Base-by-base conservation (phyloP, 2,888 invertebrate genomes). In the Caenorhabditis parvicauda region DNA sequence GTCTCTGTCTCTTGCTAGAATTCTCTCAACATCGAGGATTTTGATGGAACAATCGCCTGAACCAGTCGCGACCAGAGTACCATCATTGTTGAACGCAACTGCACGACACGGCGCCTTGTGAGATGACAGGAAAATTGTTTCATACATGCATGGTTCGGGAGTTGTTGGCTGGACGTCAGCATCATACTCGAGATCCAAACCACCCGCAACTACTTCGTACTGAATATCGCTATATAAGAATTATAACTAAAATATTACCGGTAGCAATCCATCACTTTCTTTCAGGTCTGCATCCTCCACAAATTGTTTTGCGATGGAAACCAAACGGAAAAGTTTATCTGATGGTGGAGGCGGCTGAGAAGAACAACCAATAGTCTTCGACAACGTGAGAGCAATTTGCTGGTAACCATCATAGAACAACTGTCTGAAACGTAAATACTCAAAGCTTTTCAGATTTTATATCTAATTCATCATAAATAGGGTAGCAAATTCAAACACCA, bases 1-100 rank as follows among this genome's bases (percentile, higher is more conserved):
- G 59, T 83, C 83, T 0, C 92, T 90, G n/a, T 93, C 94, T 82
- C 96, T 95, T 0, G 95, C 93, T 79, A 98, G 83, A 92, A 98
- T 96, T 61, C 96, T 87, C 78, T 98, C 98, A n/a, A 98, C 96
- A 80, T 98, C 96, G 63, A 98, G 84, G 76, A 98, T 94, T 88
- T 98, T 98, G 56, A 98, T 98, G 67, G 95, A 95, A 1, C 96
- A 92, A 83, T 98, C 98, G 0, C 92, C 92, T 70, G 95, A 95
- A 14, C 96, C 98, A 0, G 96, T 98, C 0, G 98, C 98, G 12
- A 96, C 91, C 0, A 98, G 84, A 70, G 93, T 67, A 83, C 85
- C 96, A 83, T 94, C 94, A 7, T 87, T 86, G 64, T 93, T 94
- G 82, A 98, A 99, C 2, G 93, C 92, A 5, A 94, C 96, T 0